Conservation (phyloP, 2,888 invertebrate genomes). For the Apodemia duryi region DNA sequence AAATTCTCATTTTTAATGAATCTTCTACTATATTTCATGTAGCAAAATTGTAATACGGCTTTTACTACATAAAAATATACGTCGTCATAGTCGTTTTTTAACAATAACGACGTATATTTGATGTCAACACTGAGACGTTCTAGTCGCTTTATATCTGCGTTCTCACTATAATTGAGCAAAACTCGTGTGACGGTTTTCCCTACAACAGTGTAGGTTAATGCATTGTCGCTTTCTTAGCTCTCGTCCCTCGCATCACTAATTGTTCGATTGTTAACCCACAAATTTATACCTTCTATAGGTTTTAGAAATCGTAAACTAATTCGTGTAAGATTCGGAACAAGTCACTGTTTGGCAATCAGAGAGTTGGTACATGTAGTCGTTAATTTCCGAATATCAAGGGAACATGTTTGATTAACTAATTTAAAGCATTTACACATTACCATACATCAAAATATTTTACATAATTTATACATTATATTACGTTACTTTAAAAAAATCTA, state of each 20-base stretch:
- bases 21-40: too few relatives aligned
- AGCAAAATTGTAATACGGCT: too few relatives aligned
- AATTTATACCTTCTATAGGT: conserved; percentile 60
- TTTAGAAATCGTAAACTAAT: conserved; percentile 52
- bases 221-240: conserved; percentile 69
- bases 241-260: conserved; percentile 66
- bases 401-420: background rate
- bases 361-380: background rate
- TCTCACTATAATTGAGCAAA: conserved; percentile 64
- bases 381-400: background rate
- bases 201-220: conserved; percentile 66
- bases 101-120: too few relatives aligned
- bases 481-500: background rate
- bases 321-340: conserved; percentile 33
- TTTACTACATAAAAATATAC: too few relatives aligned
- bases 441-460: background rate
- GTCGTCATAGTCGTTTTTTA: too few relatives aligned
- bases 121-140: conserved; percentile 21
- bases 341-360: background rate
- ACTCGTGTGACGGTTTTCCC: conserved; percentile 71
- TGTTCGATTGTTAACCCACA: conserved; percentile 69
- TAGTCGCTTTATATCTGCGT: conserved; percentile 39
- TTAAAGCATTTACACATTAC: background rate
- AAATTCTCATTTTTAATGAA: too few relatives aligned
- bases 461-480: background rate